Evolutionary conservation across 2,888 invertebrate genomes (phyloP), one percentile per base, ranked within the genome.

Genomic region (Harpalus rufipes): DNA sequence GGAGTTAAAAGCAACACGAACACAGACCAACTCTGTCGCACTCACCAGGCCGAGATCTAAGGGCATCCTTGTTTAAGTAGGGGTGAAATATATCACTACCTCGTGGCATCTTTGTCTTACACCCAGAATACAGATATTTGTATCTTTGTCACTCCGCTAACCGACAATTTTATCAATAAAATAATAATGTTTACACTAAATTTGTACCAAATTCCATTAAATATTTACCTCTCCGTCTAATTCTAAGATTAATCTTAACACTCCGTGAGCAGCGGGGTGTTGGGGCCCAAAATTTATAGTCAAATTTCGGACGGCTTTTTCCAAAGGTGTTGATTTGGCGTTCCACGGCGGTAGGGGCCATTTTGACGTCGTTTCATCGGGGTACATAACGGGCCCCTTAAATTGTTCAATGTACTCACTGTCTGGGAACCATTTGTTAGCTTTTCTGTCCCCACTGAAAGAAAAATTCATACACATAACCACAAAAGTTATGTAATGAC

Each of bases 191-290:
- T 68, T 3, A 68, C 39, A 25, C 1, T 5, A 32, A 6, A 32
- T 39, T 68, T 68, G 14, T 68, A 68, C 16, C 12, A 32, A 4
- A 16, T 59, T 59, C 2, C 14, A 18, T 18, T 41, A 81, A 32
- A 32, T 51, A 44, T 7, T 84, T 87, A 94, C 94, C 92, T 98
- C 98, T 87, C 97, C 97, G 87, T 97, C 96, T 4, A 98, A 91
- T 89, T 97, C 96, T 82, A 98, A 89, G 0, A 98, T 95, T 39
- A 98, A 92, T 85, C 98, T 94, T 81, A 98, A 91, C 81, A 98
- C 98, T 87, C 98, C 98, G 90, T 98, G 98, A 89, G 98, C 98
- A 61, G 98, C 98, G 1, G 98, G 98, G 93, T 98, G 98, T 89
- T 97, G 97, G 0, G 98, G 98, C 0, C 98, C 98, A 91, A 98